phyloP scores from a whole-genome alignment of 2,797 vertebrate species.

The Catostomus latipinnis region DNA sequence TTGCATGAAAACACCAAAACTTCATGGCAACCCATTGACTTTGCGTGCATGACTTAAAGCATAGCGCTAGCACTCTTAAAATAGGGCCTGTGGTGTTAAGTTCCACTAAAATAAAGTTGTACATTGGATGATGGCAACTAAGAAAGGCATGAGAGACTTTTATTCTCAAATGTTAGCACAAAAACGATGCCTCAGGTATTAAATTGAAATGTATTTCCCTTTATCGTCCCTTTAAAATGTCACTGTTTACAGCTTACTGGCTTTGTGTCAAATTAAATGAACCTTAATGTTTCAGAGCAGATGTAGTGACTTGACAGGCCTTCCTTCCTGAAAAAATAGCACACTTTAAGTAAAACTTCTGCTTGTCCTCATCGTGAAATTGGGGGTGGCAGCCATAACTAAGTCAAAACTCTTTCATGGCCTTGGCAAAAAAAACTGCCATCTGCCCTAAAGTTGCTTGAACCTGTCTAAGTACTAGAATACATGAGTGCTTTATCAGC shows the following conservation, averaged over 20 bases:
- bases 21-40: no score
- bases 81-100: not conserved
- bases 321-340: constrained; percentile 66
- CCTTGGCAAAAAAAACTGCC: constrained; percentile 70
- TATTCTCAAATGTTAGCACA: constrained; percentile 56
- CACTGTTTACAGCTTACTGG: constrained; percentile 30
- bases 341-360: constrained; percentile 60
- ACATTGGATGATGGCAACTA: not conserved
- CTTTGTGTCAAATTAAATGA: constrained; percentile 52
- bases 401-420: constrained; percentile 65
- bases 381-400: constrained; percentile 72
- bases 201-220: constrained; percentile 24
- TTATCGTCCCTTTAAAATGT: constrained; percentile 45
- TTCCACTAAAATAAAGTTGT: not conserved
- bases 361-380: constrained; percentile 64
- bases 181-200: constrained; percentile 74
- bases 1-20: no score
- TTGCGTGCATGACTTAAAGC: no score
- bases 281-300: constrained; percentile 57
- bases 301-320: constrained; percentile 53
- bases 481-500: constrained; percentile 72
- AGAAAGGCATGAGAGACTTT: not conserved
- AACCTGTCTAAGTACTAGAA: constrained; percentile 67
- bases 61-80: no score
- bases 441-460: constrained; percentile 68